Evolutionary conservation across 2,797 vertebrate species (phyloP).

Genomic region (Falco biarmicus): DNA sequence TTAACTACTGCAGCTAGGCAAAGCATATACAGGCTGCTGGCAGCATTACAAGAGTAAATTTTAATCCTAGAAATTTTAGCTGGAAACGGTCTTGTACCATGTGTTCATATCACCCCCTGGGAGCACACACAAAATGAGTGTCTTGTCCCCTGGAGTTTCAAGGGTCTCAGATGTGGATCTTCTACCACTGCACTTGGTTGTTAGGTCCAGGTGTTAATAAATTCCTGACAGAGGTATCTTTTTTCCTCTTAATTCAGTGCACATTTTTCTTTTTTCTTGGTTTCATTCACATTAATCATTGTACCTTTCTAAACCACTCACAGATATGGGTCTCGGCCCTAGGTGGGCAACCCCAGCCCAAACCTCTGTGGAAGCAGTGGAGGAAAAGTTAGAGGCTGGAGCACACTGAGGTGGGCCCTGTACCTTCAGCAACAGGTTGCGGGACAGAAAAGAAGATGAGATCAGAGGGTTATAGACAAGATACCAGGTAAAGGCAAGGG

Average conservation of each 20-base stretch:
- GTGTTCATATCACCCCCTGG: neutral
- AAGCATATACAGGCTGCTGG: neutral
- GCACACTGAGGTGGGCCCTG: neutral
- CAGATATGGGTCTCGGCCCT: neutral
- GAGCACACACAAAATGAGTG: neutral
- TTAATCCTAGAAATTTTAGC: neutral
- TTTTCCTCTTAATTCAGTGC: neutral
- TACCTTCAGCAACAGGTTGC: neutral
- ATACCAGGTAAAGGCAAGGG: neutral
- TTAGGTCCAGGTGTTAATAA: neutral
- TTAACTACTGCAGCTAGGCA: neutral
- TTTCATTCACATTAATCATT: neutral
- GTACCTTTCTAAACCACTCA: neutral
- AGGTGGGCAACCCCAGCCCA: neutral
- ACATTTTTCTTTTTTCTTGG: neutral
- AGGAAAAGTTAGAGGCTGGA: neutral
- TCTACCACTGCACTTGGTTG: neutral
- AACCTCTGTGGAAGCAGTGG: neutral
- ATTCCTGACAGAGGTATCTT: neutral
- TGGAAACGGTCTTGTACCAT: neutral
- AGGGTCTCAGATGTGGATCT: neutral
- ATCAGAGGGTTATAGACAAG: neutral
- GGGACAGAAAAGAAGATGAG: neutral
- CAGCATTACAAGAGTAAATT: neutral
- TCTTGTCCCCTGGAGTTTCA: neutral